A percentile compares a stretch with the other conserved stretches of the same genome.
phyloP scores from a whole-genome alignment of 2,888 invertebrate genomes.

The Zaprionus obscuricornis region DNA sequence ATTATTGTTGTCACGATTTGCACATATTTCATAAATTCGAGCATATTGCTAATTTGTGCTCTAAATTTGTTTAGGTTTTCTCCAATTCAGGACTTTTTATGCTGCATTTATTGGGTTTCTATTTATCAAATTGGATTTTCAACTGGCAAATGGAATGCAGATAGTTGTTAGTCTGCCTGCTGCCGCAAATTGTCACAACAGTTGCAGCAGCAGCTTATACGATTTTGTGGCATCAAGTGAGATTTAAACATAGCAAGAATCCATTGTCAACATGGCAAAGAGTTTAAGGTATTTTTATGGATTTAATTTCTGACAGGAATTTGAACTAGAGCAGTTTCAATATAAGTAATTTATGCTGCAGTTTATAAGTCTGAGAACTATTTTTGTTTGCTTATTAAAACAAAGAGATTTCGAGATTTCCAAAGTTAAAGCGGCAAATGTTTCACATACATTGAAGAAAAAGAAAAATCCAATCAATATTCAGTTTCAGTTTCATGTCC shows the following conservation, averaged over 20 bases:
- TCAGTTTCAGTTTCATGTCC: no score
- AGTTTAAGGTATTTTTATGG: neutral
- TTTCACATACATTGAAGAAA: no score
- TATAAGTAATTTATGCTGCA: no score
- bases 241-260: slow-evolving; percentile 51
- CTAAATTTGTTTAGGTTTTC: slow-evolving; percentile 65
- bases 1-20: slow-evolving; percentile 75
- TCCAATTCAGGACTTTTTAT: slow-evolving; percentile 42
- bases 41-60: slow-evolving; percentile 74
- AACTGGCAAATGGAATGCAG: slow-evolving; percentile 27
- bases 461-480: no score
- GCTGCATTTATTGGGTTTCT: slow-evolving; percentile 68
- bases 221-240: slow-evolving; percentile 43
- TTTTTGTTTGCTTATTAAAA: no score
- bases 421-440: no score
- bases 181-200: neutral
- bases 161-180: slow-evolving; percentile 2
- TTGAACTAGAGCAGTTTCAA: no score
- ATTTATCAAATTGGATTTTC: slow-evolving; percentile 75
- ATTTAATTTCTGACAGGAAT: no score
- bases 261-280: slow-evolving; percentile 15
- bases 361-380: no score
- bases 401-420: no score
- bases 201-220: no score
- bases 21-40: slow-evolving; percentile 73